Evolutionary conservation across 1,140 invertebrate species (phyloP).

Genomic region (Hesperophylax magnus): DNA sequence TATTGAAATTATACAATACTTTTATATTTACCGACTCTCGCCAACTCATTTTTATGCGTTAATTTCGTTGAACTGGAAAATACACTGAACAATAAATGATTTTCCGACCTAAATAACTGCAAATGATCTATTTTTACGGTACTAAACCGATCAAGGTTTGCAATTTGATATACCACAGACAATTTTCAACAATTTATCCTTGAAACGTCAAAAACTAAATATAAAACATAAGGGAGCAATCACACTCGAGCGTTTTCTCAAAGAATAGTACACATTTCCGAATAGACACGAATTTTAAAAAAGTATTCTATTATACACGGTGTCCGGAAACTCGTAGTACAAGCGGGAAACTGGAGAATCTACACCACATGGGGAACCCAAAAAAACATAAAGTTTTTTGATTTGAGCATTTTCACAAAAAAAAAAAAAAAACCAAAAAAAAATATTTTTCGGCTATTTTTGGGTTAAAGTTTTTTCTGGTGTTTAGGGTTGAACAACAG

Average conservation of each 20-base stretch:
- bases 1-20: constrained; percentile 52
- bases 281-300: too few relatives aligned
- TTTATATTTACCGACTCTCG: constrained; percentile 53
- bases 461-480: too few relatives aligned
- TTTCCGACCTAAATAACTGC: constrained; percentile 46
- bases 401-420: too few relatives aligned
- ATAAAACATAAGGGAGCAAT: background rate
- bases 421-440: too few relatives aligned
- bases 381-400: too few relatives aligned
- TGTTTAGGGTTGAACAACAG: too few relatives aligned
- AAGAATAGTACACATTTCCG: too few relatives aligned
- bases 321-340: too few relatives aligned
- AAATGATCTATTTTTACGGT: constrained; percentile 43
- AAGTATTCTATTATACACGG: too few relatives aligned
- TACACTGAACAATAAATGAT: constrained; percentile 33
- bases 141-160: constrained; percentile 38
- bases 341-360: too few relatives aligned
- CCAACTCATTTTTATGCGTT: constrained; percentile 49
- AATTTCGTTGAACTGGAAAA: background rate
- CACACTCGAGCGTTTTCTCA: background rate
- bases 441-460: too few relatives aligned
- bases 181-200: constrained; percentile 29
- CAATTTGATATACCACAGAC: constrained; percentile 39
- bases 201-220: constrained; percentile 28
- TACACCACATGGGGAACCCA: too few relatives aligned